These are phyloP conservation scores for Ammodytes dubius DNA, from an alignment of 2,113 vertebrate species.

Conservation along the genomic window DNA sequence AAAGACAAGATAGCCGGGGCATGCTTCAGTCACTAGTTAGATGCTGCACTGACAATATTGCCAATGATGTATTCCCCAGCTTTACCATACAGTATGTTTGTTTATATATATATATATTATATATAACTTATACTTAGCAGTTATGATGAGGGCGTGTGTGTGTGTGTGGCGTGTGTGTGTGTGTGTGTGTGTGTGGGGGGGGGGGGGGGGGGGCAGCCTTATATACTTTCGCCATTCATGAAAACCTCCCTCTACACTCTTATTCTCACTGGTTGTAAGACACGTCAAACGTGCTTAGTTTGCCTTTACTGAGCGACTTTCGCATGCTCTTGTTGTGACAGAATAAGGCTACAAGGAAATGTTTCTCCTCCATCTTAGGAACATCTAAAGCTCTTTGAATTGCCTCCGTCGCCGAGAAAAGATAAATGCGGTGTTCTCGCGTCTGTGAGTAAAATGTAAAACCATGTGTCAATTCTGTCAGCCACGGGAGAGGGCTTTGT, in stretches of 20 bases:
- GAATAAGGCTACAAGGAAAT: conserved; percentile 81
- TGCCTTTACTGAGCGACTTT: conserved; percentile 71
- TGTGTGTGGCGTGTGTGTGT: too few species aligned
- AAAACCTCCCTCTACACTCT: conserved; percentile 65
- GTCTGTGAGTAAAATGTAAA: conserved; percentile 74
- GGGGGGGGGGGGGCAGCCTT: conserved; percentile 16
- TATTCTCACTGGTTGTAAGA: conserved; percentile 66
- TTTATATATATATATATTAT: not conserved
- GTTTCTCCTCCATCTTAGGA: conserved; percentile 70
- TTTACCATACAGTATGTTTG: not conserved
- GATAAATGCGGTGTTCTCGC: conserved; percentile 76
- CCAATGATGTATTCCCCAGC: not conserved
- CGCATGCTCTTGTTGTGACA: conserved; percentile 77
- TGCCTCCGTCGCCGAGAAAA: conserved; percentile 69
- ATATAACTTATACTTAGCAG: conserved; percentile 26
- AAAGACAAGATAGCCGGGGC: conserved; percentile 18
- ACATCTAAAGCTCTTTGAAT: conserved; percentile 82
- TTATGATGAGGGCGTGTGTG: not conserved
- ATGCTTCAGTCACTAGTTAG: not conserved
- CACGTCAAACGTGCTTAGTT: conserved; percentile 78
- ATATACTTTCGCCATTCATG: conserved; percentile 61
- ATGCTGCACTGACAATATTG: conserved; percentile 14
- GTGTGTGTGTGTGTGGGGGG: too few species aligned
- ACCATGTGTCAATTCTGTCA: conserved; percentile 73
- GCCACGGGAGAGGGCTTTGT: conserved; percentile 56